Conservation (phyloP, 2,113 vertebrate genomes). For the Saccopteryx bilineata region DNA sequence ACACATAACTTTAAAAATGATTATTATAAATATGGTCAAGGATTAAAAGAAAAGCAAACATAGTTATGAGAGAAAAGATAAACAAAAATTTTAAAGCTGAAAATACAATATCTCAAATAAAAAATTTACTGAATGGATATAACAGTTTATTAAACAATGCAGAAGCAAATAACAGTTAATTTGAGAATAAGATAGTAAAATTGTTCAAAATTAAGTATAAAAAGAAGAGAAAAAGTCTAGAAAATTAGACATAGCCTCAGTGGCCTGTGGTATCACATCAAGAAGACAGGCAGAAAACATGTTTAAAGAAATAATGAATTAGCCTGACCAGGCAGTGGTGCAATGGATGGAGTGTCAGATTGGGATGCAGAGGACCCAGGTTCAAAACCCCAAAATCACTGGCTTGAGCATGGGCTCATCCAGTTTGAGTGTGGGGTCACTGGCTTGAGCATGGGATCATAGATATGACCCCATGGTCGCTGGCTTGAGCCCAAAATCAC, state of each 20-base stretch:
- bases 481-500: no score
- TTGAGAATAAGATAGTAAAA: background rate
- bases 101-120: background rate
- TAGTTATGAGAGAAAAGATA: slow-evolving; percentile 13
- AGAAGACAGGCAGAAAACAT: background rate
- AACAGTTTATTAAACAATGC: background rate
- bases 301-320: background rate
- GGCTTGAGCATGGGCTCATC: no score
- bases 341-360: no score
- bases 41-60: slow-evolving; percentile 1
- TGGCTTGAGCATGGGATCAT: no score
- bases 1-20: background rate
- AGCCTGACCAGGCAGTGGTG: no score
- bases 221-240: background rate
- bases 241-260: background rate
- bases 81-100: background rate
- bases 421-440: no score
- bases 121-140: background rate
- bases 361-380: no score
- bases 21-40: background rate
- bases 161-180: background rate
- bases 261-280: background rate
- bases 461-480: no score
- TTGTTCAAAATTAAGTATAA: background rate
- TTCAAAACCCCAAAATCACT: no score